Evolutionary conservation across 2,888 invertebrate genomes (phyloP).

Genomic region (Sinelater perroti): DNA sequence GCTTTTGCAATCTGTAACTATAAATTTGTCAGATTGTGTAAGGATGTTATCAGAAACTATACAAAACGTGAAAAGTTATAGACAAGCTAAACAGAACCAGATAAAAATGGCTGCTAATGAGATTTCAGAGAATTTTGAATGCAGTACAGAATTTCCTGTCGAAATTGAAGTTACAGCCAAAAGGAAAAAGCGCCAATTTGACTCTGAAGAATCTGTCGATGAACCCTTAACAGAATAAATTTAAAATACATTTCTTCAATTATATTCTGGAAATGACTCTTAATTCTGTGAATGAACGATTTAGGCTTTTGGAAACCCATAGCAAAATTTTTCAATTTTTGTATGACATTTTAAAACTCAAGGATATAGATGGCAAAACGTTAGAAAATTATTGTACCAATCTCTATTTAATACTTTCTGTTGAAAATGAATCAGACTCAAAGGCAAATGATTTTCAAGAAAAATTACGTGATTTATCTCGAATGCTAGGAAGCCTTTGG

Average conservation of each 20-base stretch:
- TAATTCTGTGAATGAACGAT: constrained; percentile 35
- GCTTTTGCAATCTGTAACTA: constrained; percentile 38
- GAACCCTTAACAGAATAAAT: constrained; percentile 37
- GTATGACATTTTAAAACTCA: constrained; percentile 29
- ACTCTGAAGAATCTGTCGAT: constrained; percentile 34
- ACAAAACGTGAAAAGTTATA: constrained; percentile 36
- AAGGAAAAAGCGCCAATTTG: constrained; percentile 35
- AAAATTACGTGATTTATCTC: constrained; percentile 32
- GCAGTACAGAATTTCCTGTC: constrained; percentile 31
- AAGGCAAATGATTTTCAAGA: constrained; percentile 36
- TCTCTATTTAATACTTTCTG: constrained; percentile 33
- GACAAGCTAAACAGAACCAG: constrained; percentile 21
- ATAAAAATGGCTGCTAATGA: constrained; percentile 37
- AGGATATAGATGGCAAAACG: constrained; percentile 31
- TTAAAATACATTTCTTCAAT: constrained; percentile 33
- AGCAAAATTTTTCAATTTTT: constrained; percentile 34
- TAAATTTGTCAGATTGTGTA: constrained; percentile 38
- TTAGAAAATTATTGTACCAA: constrained; percentile 32
- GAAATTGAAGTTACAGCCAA: constrained; percentile 36
- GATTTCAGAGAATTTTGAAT: constrained; percentile 38
- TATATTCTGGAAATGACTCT: constrained; percentile 30
- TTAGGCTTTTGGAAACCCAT: constrained; percentile 31
- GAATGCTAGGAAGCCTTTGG: no score
- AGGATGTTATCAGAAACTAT: constrained; percentile 32
- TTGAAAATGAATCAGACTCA: constrained; percentile 35